Evolutionary conservation across 92 coral and sea anemone species (phyloP), one percentile per base, ranked within the genome.

Genomic region (Blastomussa wellsi): DNA sequence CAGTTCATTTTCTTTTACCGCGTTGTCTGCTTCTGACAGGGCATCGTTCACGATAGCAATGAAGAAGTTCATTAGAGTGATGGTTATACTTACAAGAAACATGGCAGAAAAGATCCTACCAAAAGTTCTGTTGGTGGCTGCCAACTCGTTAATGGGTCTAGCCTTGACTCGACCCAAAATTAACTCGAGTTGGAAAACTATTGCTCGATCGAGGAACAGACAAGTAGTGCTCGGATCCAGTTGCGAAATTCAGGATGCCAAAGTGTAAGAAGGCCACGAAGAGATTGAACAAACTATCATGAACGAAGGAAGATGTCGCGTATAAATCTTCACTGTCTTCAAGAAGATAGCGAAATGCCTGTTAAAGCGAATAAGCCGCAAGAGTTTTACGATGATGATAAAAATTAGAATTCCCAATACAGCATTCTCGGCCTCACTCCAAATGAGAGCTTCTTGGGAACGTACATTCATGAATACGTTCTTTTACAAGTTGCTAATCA

Each of bases 311-410:
- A 93, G 79, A 57, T 86, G 68, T 31, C 72, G 53, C 37, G 60
- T 67, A 62, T 87, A 76, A 15, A 49, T n/a, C 33, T 84, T 83
- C 62, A 93, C 37, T 37, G 96, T 87, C 26, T 79, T 71, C 0
- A 86, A 72, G 37, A 93, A 82, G 0, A 90, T 37, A 79, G 77
- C 79, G 4, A 93, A 75, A 65, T 93, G 92, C n/a, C 68, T 84
- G 57, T 93, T 90, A 44, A 90, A 93, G 36, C 96, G 92, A 38
- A 93, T 44, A 20, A 93, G 80, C 17, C 92, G 81, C 36, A 93
- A 88, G 0, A 90, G 83, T 76, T 93, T 93, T 0, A 84, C 14
- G 26, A 94, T 90, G 11, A 89, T 92, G 4, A 88, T 52, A 26
- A 90, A 93, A 1, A 85, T 77, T 7, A 91, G 76, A n/a, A 90